These are phyloP conservation scores for Poecilia gillii DNA, from an alignment of 2,797 vertebrate genomes.

Conservation along the genomic window DNA sequence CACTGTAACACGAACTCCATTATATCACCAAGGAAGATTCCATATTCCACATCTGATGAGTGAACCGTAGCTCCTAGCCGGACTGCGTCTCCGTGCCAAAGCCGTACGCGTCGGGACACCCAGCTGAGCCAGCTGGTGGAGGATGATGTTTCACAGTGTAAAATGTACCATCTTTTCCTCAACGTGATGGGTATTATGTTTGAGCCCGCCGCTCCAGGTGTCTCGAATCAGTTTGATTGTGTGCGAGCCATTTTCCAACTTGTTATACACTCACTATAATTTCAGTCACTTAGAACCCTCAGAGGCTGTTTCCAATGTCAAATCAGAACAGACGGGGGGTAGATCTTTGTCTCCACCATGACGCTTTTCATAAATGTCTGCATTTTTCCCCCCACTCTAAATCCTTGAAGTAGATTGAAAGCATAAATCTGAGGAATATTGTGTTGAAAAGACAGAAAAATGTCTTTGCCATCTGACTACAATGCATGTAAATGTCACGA, in stretches of 20 bases:
- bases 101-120: conserved; percentile 47
- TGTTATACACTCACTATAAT: conserved; percentile 38
- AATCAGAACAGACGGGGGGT: conserved; percentile 42
- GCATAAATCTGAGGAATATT: conserved; percentile 40
- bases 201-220: conserved; percentile 48
- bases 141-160: conserved; percentile 51
- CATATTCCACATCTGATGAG: conserved; percentile 58
- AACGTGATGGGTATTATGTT: conserved; percentile 50
- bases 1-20: conserved; percentile 71
- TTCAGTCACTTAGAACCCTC: conserved; percentile 64
- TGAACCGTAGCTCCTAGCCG: conserved; percentile 46
- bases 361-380: conserved; percentile 42
- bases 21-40: conserved; percentile 63
- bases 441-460: background rate
- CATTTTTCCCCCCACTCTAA: conserved; percentile 29
- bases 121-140: conserved; percentile 50
- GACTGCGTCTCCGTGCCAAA: conserved; percentile 40
- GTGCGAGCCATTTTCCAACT: conserved; percentile 37
- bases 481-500: background rate
- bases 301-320: conserved; percentile 49
- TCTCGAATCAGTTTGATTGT: conserved; percentile 13
- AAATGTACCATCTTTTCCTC: conserved; percentile 56
- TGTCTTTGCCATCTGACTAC: background rate
- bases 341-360: conserved; percentile 54
- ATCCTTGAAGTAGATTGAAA: conserved; percentile 52